These are phyloP conservation scores for Aspidapion aeneum DNA, from an alignment of 2,888 invertebrate genomes.

Conservation along the genomic window DNA sequence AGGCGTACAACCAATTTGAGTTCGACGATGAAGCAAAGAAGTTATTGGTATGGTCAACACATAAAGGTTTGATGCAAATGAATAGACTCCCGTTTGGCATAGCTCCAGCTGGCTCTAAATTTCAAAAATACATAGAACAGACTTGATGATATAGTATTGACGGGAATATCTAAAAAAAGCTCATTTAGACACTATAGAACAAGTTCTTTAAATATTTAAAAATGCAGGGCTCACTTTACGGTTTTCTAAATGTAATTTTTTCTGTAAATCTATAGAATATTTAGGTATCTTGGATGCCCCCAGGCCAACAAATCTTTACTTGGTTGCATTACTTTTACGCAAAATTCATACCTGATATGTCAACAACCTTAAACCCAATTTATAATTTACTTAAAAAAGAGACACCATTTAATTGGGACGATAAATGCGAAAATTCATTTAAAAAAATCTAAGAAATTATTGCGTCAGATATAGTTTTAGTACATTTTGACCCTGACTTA, in stretches of 20 bases:
- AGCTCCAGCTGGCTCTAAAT: slow-evolving; percentile 38
- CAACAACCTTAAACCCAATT: slow-evolving; percentile 14
- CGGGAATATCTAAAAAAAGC: slow-evolving; percentile 21
- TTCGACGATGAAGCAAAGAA: slow-evolving; percentile 34
- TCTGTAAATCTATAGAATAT: slow-evolving; percentile 27
- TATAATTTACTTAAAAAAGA: slow-evolving; percentile 21
- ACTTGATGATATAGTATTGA: slow-evolving; percentile 27
- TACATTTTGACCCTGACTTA: slow-evolving; percentile 23
- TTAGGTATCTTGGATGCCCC: slow-evolving; percentile 22
- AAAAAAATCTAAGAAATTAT: slow-evolving; percentile 20
- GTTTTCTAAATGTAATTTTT: no score
- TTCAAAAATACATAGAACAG: slow-evolving; percentile 38
- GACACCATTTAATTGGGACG: slow-evolving; percentile 21
- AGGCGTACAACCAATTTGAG: slow-evolving; percentile 39
- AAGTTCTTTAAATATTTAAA: slow-evolving; percentile 28
- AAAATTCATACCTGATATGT: slow-evolving; percentile 16
- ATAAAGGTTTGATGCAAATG: slow-evolving; percentile 37
- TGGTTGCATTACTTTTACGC: slow-evolving; percentile 22
- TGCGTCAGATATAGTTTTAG: slow-evolving; percentile 19
- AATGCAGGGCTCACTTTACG: no score
- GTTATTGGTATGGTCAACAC: slow-evolving; percentile 35
- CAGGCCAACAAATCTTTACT: slow-evolving; percentile 15
- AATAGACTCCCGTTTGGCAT: slow-evolving; percentile 41
- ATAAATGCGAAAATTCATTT: slow-evolving; percentile 20
- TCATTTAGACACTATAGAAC: slow-evolving; percentile 28